Base-by-base conservation (phyloP, 2,888 invertebrate species). In the Rhingia rostrata region DNA sequence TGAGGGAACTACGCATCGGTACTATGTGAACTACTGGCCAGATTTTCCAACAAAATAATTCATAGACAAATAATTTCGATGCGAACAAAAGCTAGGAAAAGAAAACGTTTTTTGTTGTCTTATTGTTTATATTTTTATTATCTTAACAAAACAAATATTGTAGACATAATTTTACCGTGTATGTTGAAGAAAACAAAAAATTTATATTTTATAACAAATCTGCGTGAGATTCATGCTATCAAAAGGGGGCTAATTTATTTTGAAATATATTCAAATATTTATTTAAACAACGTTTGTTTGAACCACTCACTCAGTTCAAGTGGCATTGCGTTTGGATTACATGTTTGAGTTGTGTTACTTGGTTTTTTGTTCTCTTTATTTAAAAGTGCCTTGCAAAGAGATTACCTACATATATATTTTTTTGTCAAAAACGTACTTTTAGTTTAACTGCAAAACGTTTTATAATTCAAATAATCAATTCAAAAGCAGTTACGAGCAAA, bases 1-100 rank as follows among this genome's bases (percentile, higher is more conserved):
- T 90, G 99, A 99, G 91, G 99, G 99, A 86, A 95, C 96, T 86
- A 97, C 99, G 5, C 96, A 97, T 91, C 95, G 98, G 87, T 99
- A 98, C 92, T 96, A 97, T 92, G 95, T 99, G 88, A 97, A 98
- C 92, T 98, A 98, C 92, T 99, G 99, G 99, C 99, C 99, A n/a
- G 97, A 97, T 90, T 97, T 97, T 93, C 95, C 95, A 87, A 94
- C 95, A 89, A 96, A 96, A 92, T 96, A 95, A 93, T 87, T 77
- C 75, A 2, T 22, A 2, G 22, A 22, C 22, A 4, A 6, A 43
- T 4, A 32, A 43, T 41, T 58, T 51, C 9, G 9, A 33, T 10
- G 53, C 22, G 35, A 54, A 43, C 54, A 22, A 32, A 56, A 67
- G 14, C 6, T 5, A 43, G 37, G 12, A 39, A 30, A 30, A 61